phyloP scores from a whole-genome alignment of 2,113 vertebrate genomes.

The Strigops habroptila region DNA sequence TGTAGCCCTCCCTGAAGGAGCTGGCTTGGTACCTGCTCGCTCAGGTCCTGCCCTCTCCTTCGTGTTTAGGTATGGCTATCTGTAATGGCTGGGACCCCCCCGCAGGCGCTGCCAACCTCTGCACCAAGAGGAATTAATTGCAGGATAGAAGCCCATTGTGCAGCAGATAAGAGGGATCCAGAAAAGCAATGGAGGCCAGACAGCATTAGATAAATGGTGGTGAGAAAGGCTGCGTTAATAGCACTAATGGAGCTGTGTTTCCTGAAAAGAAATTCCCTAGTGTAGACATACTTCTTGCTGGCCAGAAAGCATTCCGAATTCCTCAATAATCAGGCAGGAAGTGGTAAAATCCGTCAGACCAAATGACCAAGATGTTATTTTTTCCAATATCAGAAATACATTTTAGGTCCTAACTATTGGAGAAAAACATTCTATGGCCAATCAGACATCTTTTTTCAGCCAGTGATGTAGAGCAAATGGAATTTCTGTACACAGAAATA shows the following conservation, averaged over 20 bases:
- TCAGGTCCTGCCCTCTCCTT: not conserved
- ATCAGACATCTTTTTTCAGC: not conserved
- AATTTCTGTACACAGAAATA: not conserved
- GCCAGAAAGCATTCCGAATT: constrained; percentile 19
- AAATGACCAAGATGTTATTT: constrained; percentile 18
- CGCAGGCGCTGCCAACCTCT: fast-evolving
- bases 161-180: not conserved
- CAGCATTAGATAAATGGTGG: constrained; percentile 4
- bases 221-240: not conserved
- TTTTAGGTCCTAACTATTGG: not conserved
- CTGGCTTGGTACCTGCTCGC: not conserved
- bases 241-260: not conserved
- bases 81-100: not conserved
- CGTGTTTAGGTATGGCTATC: fast-evolving
- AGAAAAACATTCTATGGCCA: not conserved
- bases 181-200: not conserved
- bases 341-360: not conserved
- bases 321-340: constrained; percentile 43
- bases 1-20: not conserved
- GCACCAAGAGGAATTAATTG: not conserved
- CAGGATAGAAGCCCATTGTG: not conserved
- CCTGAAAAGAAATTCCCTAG: constrained; percentile 37
- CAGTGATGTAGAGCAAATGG: not conserved
- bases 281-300: not conserved
- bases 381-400: constrained; percentile 8